Conservation (phyloP, 1,140 invertebrate species). For the Tetragonula clypearis region DNA sequence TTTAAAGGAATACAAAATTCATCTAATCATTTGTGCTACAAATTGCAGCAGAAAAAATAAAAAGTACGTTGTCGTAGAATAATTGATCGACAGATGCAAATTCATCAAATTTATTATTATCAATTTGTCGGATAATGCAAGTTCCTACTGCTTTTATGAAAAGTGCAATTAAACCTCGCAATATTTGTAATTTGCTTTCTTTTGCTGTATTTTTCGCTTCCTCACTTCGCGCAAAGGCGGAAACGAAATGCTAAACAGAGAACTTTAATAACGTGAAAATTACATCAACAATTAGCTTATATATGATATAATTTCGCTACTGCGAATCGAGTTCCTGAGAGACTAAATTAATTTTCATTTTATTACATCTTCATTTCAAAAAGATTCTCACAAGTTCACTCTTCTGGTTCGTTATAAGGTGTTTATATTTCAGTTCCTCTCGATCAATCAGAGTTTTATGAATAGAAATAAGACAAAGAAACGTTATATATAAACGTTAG, state of each 20-base stretch:
- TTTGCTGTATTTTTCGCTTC: background rate
- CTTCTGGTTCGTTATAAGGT: background rate
- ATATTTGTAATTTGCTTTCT: background rate
- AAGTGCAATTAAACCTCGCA: background rate
- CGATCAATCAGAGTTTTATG: too few relatives aligned
- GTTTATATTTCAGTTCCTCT: too few relatives aligned
- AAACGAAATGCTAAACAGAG: background rate
- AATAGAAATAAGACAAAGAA: too few relatives aligned
- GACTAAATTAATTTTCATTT: background rate
- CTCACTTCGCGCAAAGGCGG: background rate
- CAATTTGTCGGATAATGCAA: background rate
- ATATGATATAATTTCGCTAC: background rate
- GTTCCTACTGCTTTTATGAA: background rate
- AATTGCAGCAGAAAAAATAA: background rate
- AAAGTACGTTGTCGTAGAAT: background rate
- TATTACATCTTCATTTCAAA: background rate
- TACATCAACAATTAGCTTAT: background rate
- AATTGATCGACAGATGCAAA: background rate
- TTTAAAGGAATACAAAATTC: background rate
- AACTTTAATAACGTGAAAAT: background rate
- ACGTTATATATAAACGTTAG: too few relatives aligned
- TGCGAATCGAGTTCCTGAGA: background rate
- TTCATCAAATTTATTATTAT: background rate
- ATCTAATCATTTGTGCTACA: background rate
- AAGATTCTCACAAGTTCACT: background rate